phyloP scores from a whole-genome alignment of 1,140 invertebrate species.

The Zelostemma sp. region DNA sequence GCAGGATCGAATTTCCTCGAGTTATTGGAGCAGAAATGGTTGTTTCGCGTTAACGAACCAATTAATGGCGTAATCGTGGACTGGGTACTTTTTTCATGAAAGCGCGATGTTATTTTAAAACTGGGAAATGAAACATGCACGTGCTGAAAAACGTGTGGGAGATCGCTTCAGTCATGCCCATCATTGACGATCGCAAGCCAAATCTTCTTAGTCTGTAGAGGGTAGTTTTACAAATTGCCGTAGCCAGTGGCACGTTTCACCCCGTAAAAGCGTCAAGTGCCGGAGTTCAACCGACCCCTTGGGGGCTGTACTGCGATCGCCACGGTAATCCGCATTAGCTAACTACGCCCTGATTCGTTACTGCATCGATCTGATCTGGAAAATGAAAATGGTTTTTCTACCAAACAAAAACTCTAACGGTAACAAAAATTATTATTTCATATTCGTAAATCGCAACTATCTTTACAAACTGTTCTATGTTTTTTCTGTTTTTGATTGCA shows the following conservation, averaged over 20 bases:
- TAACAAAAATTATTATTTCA: too few species aligned
- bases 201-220: slow-evolving; percentile 12
- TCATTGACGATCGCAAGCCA: slow-evolving; percentile 24
- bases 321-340: slow-evolving; percentile 25
- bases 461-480: too few species aligned
- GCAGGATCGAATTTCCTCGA: neutral
- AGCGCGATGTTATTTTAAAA: too few species aligned
- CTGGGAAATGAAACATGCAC: neutral
- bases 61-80: too few species aligned
- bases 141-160: slow-evolving; percentile 2
- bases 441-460: too few species aligned
- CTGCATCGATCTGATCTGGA: slow-evolving; percentile 13
- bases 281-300: slow-evolving; percentile 21
- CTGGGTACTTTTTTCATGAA: too few species aligned
- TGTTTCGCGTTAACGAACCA: too few species aligned
- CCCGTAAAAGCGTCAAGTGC: slow-evolving; percentile 21
- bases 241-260: slow-evolving; percentile 27
- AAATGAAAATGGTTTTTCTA: too few species aligned
- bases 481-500: too few species aligned
- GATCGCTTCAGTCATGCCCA: neutral
- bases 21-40: too few species aligned
- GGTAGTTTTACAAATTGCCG: slow-evolving; percentile 29
- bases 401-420: too few species aligned
- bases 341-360: slow-evolving; percentile 32
- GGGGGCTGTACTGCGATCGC: slow-evolving; percentile 22